Evolutionary conservation across 2,113 vertebrate genomes (phyloP).

Genomic region (Gorsachius goisagi): DNA sequence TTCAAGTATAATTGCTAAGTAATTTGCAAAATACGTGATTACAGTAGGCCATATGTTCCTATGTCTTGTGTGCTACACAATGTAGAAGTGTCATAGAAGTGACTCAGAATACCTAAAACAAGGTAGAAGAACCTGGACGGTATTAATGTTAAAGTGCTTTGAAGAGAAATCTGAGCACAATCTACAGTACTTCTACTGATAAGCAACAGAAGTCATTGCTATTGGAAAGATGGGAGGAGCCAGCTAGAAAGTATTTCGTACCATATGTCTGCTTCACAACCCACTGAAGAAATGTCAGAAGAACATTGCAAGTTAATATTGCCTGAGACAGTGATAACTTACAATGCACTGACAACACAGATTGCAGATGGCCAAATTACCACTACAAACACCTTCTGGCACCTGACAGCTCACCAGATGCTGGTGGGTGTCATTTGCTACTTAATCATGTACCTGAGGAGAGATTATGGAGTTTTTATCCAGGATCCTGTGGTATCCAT

Average conservation of each 20-base stretch:
- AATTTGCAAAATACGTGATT: conserved; percentile 58
- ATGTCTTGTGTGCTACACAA: background rate
- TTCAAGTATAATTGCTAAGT: conserved; percentile 46
- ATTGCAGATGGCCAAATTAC: conserved; percentile 69
- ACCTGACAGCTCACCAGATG: conserved; percentile 67
- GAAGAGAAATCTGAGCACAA: background rate
- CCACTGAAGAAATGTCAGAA: conserved; percentile 51
- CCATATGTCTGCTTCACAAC: conserved; percentile 44
- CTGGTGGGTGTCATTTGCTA: conserved; percentile 59
- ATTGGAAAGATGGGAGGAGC: conserved; percentile 26
- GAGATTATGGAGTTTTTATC: conserved; percentile 13
- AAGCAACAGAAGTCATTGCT: background rate
- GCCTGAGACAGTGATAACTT: conserved; percentile 65
- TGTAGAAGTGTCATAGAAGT: background rate
- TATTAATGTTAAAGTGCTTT: background rate
- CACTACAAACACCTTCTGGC: conserved; percentile 70
- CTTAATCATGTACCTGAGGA: conserved; percentile 63
- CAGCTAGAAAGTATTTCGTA: conserved; percentile 2
- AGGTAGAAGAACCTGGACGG: background rate
- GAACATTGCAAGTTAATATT: conserved; percentile 62
- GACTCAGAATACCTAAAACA: background rate
- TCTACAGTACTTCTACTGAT: background rate
- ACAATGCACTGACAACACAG: conserved; percentile 51
- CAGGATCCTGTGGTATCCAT: conserved; percentile 13
- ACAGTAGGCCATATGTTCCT: conserved; percentile 14